These are phyloP conservation scores for Trididemnum nubilum DNA, from an alignment of 23 tunicate species.

Conservation along the genomic window DNA sequence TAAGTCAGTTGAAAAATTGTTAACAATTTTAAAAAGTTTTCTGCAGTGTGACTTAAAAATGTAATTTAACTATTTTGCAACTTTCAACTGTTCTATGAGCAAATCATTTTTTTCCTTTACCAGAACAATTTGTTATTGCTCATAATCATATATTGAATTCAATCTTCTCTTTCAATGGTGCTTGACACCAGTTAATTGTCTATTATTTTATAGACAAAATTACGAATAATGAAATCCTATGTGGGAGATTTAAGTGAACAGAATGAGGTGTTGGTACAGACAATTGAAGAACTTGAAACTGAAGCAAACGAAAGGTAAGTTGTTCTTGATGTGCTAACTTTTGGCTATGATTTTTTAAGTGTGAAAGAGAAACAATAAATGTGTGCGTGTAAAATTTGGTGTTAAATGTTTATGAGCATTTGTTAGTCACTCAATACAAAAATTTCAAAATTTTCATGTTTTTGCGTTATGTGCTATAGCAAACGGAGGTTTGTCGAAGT, in stretches of 20 bases:
- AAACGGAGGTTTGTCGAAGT: no score
- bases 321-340: neutral
- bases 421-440: neutral
- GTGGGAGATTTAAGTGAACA: constrained; percentile 59
- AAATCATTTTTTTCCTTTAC: no score
- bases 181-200: neutral
- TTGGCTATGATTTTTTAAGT: neutral
- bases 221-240: constrained; percentile 59
- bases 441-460: no score
- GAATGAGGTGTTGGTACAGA: constrained; percentile 64
- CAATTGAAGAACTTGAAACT: constrained; percentile 58
- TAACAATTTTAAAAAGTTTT: no score
- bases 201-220: constrained; percentile 35
- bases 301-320: constrained; percentile 48
- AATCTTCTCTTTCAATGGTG: no score
- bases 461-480: no score
- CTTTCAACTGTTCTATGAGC: no score
- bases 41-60: no score
- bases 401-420: neutral
- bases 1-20: no score
- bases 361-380: neutral
- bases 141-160: no score
- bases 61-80: no score
- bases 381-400: neutral
- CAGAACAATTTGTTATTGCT: no score